Evolutionary conservation across 92 coral and sea anemone species (phyloP).

Genomic region (Actinostola sp.): DNA sequence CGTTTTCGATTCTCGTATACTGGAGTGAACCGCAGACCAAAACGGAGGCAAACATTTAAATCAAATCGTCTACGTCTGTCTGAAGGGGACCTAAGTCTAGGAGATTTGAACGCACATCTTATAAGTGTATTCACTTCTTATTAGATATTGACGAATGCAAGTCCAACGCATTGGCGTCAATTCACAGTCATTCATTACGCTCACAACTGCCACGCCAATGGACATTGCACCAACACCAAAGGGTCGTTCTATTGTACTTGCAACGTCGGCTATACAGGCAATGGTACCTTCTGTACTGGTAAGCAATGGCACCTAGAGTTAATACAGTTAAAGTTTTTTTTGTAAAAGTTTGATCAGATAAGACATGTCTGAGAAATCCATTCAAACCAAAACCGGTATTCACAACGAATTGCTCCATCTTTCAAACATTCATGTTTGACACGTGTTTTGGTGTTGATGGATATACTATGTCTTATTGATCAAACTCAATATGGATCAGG

Average conservation of each 20-base stretch:
- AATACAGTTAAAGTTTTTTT: not conserved
- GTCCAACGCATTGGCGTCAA: slow-evolving; percentile 27
- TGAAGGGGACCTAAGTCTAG: too few species aligned
- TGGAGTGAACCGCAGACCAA: too few species aligned
- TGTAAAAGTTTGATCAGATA: slow-evolving; percentile 56
- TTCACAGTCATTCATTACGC: slow-evolving; percentile 42
- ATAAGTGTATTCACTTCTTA: not conserved
- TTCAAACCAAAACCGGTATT: too few species aligned
- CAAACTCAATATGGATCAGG: slow-evolving; percentile 87
- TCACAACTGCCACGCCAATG: slow-evolving; percentile 63
- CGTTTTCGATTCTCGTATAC: too few species aligned
- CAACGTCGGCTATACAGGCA: slow-evolving; percentile 63
- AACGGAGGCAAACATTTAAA: too few species aligned
- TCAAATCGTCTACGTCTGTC: too few species aligned
- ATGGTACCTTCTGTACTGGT: slow-evolving; percentile 78
- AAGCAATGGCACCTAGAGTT: slow-evolving; percentile 8
- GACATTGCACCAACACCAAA: slow-evolving; percentile 57
- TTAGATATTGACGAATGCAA: slow-evolving; percentile 63
- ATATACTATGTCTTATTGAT: slow-evolving; percentile 58
- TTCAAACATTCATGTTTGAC: too few species aligned
- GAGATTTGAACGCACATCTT: too few species aligned
- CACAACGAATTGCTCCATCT: not conserved
- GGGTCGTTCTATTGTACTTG: slow-evolving; percentile 70
- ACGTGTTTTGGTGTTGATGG: not conserved
- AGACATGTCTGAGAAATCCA: slow-evolving; percentile 35